Percentiles rank a stretch among this genome's conserved stretches.
These are phyloP conservation scores for Microtus richardsoni DNA, from an alignment of 2,113 vertebrate genomes.

Conservation along the genomic window DNA sequence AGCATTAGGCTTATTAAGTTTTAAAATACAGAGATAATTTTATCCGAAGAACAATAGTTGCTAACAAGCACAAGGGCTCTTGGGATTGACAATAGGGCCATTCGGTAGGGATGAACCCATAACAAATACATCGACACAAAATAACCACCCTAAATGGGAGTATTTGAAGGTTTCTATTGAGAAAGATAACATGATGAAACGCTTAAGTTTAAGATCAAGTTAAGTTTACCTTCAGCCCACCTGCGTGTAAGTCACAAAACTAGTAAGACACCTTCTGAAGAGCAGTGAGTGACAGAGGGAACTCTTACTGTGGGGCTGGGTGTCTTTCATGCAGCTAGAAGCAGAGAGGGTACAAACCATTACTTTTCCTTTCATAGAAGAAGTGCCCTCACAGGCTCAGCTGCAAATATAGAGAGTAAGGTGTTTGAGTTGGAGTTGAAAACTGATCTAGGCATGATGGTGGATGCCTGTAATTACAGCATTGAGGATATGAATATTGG, in stretches of 20 bases:
- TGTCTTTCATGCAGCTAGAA: neutral
- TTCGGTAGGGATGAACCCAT: neutral
- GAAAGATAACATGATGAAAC: neutral
- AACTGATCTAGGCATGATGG: neutral
- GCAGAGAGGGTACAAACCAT: neutral
- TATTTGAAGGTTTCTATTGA: constrained; percentile 29
- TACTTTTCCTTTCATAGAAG: neutral
- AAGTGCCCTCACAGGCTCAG: neutral
- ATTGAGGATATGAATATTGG: neutral
- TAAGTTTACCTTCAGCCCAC: neutral
- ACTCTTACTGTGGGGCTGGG: neutral
- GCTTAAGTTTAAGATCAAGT: neutral
- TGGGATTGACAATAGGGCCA: neutral
- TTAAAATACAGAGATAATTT: constrained; percentile 49
- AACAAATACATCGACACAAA: neutral
- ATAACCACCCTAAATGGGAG: neutral
- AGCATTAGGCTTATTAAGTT: neutral
- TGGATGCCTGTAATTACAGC: neutral
- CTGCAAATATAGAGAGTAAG: neutral
- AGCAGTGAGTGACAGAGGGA: neutral
- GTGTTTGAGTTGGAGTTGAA: neutral
- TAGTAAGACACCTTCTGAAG: neutral
- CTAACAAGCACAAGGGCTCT: constrained; percentile 15
- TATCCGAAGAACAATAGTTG: constrained; percentile 18
- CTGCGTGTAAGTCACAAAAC: neutral